Evolutionary conservation across 2,113 vertebrate genomes (phyloP), one percentile per base, ranked within the genome.

Genomic region (Pterocles burchelli): DNA sequence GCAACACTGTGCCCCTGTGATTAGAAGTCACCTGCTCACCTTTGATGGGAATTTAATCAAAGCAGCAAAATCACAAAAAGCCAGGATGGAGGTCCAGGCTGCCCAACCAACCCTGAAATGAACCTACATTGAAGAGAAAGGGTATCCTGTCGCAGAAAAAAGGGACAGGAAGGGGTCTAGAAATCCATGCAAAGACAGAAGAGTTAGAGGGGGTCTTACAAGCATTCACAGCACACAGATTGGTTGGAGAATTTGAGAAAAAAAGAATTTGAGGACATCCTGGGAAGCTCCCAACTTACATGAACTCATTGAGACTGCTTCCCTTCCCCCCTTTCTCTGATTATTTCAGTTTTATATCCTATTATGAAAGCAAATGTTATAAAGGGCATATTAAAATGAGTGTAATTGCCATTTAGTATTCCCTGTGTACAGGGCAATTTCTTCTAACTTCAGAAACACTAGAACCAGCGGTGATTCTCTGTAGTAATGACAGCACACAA

Each of bases 291-390:
- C 85, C 54, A 62, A 84, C 15, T 83, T 76, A 74, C 79, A 93
- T 43, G 71, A 85, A 59, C 68, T 94, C 85, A 91, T 1, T 78
- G 87, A 89, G 38, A 68, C 48, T 34, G 52, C 77, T 58, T 63
- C 54, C 29, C 72, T 90, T 78, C 41, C 52, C 72, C 74, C 85
- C 65, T 71, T 77, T 77, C 76, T 92, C 83, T 81, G 55, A 95
- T 63, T 72, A 91, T 85, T 78, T 91, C 86, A 89, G 68, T 91
- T 90, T 72, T 67, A 82, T 25, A 89, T 31, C 81, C 87, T 88
- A 61, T 76, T 65, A 79, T 38, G 38, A 93, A 91, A 66, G 62
- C 43, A 71, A 67, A 79, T 10, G 8, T 71, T 83, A 88, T 14
- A 80, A 88, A 89, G 68, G 38, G 34, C 33, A 38, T 14, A 51